Evolutionary conservation across 2,113 vertebrate species (phyloP), one percentile per base, ranked within the genome.

Genomic region (Camelus dromedarius): DNA sequence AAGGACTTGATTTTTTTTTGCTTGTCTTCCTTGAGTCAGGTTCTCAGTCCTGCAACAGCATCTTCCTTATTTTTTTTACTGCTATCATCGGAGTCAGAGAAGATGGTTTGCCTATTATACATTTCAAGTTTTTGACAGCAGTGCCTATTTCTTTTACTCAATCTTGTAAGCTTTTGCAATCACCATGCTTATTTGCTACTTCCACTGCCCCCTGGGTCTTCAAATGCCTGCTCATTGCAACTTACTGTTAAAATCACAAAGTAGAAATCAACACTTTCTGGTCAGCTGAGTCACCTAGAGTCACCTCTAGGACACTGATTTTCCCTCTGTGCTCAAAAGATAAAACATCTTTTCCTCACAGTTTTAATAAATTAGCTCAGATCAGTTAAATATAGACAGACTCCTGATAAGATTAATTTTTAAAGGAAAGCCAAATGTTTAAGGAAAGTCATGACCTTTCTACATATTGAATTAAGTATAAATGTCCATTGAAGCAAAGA

Each of bases 261-360:
- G 73, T 66, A 1, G 52, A 76, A 86, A 94, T 81, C 66, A 93
- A 81, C n/a, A 52, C 30, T 81, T 97, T 80, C 52, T 85, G 54
- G 69, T 62, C 50, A 80, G 11, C 26, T 56, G 72, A 70, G 48
- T 96, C 16, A 82, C 26, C 60, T 95, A 52, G 72, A 70, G 48
- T 96, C 16, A 82, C 26, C 60, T 95, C 76, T 84, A 52, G 52
- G 81, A 88, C 9, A 82, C 46, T 84, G 70, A 94, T 73, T 96
- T 54, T 72, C 35, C 54, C 32, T 46, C 48, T 76, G n/a, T 87
- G n/a, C 26, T 20, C 26, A 56, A 52, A 28, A 91, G n/a, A 85
- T 66, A 58, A 42, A 94, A 77, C 1, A 5, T 73, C 35, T 81
- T 56, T 90, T 70, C 12, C 20, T 66, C 13, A 62, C 11, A 87